Base-by-base conservation (phyloP, 2,113 vertebrate genomes). In the Myrmecobius fasciatus region DNA sequence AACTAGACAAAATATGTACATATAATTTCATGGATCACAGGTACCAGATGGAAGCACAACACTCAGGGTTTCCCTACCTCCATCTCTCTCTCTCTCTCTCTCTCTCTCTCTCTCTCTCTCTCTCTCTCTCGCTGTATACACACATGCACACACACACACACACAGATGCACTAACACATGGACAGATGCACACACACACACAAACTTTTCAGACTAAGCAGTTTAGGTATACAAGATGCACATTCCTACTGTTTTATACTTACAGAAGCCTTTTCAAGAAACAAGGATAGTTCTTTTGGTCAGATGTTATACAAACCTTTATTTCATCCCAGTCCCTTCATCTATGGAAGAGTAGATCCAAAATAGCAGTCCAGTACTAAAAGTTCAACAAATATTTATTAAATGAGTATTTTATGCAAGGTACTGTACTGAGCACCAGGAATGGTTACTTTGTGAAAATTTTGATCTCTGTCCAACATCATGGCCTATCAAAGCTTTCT, bases 181-280 rank as follows among this genome's bases (percentile, higher is more conserved):
- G 14, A 25, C 28, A 17, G 26, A 25, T 49, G 0, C 24, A 53
- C 24, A 53, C 24, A 53, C 52, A 53, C 14, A 53, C 52, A 36
- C 12, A 0, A n/a, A 10, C 31, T 83, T 83, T 83, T 83, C n/a
- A 83, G 67, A 43, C 17, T 83, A 83, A 22, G 67, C 5, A 83
- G 43, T 83, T n/a, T 43, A 43, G 6, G 17, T 83, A 6, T 83
- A n/a, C 36, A n/a, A 43, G n/a, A 43, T 14, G n/a, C 36, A 83
- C 36, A 43, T 83, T 83, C 36, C 67, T 43, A 2, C 36, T 75
- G 14, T 75, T n/a, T 28, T 43, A 2, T 25, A 89, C 53, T 51
- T 10, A 28, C 9, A 89, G 31, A 51, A 51, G 51, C 8, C 25
- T 92, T 92, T 93, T 90, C 53, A 46, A 93, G 96, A 75, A 54